Evolutionary conservation across 2,797 vertebrate species (phyloP), one percentile per base, ranked within the genome.

Genomic region (Acridotheres tristis): DNA sequence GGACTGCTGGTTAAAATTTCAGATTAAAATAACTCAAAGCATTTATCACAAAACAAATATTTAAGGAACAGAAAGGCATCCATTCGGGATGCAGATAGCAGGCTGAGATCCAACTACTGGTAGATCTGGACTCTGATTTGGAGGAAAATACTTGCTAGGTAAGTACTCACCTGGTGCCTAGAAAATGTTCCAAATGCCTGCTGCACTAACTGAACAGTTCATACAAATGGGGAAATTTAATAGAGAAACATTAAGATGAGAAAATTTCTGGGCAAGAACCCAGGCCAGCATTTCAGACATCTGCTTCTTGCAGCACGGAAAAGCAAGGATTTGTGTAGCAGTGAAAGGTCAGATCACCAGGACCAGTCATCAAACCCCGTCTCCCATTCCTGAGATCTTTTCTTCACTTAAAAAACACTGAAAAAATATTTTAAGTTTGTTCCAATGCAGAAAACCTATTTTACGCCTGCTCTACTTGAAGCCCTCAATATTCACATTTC

Each of bases 81-180:
- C 5, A 6, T 38, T 21, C 25, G 66, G 26, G n/a, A 69, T 48
- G 22, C 32, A 72, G 43, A 62, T 0, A 85, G 13, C 11, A 84
- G 29, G 9, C 10, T 69, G 30, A 73, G 29, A 79, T 48, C 6
- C 1, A 3, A 0, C 17, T 86, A 57, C 38, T 75, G 10, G 12
- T 34, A 57, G 10, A 66, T 48, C 5, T 53, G 23, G 26, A 76
- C 53, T 85, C 32, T 69, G 42, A 47, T 21, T 50, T 1, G 0
- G 26, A 93, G 26, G 6, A 82, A 85, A 69, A 67, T 14, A 75
- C 14, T 19, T 45, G 27, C n/a, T 61, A 27, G 13, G 23, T 21
- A 71, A 65, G 45, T 15, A n/a, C 14, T 71, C 58, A 32, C 4
- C 7, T 32, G n/a, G 8, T 62, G 6, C 0, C 0, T 2, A 50